A percentile compares a stretch with the other conserved stretches of the same genome.
These are phyloP conservation scores for Oasisia sp. DNA, from an alignment of 2,888 invertebrate species.

Conservation along the genomic window DNA sequence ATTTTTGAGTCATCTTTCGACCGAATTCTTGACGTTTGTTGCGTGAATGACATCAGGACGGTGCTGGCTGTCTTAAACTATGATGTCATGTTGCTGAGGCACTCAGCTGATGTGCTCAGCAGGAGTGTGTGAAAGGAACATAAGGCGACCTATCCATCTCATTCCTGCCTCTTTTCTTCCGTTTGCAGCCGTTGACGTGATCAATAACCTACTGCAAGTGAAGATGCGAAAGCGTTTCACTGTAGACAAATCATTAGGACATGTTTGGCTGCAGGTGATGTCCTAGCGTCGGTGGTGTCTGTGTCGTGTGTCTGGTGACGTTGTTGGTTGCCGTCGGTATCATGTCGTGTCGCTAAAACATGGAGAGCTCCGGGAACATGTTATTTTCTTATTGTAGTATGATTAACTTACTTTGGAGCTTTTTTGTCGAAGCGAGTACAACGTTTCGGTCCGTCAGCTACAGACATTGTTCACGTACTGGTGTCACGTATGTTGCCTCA, in stretches of 20 bases:
- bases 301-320: not conserved
- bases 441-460: too few species aligned
- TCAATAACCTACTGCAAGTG: constrained; percentile 95
- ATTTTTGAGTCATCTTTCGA: not conserved
- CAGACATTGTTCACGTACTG: too few species aligned
- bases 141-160: not conserved
- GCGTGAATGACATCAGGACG: not conserved
- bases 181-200: constrained; percentile 92
- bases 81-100: not conserved
- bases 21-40: not conserved
- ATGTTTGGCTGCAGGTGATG: constrained; percentile 92
- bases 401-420: too few species aligned
- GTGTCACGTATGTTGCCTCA: too few species aligned
- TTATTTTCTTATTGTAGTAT: too few species aligned
- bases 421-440: too few species aligned
- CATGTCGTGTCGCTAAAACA: not conserved
- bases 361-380: not conserved
- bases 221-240: constrained; percentile 86
- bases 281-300: not conserved
- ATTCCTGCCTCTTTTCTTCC: constrained; percentile 34
- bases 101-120: not conserved
- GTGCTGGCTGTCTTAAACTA: not conserved
- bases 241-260: constrained; percentile 93
- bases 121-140: not conserved
- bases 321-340: constrained; percentile 13